Evolutionary conservation across 2,797 vertebrate genomes (phyloP).

Genomic region (Fistularia tabacaria): DNA sequence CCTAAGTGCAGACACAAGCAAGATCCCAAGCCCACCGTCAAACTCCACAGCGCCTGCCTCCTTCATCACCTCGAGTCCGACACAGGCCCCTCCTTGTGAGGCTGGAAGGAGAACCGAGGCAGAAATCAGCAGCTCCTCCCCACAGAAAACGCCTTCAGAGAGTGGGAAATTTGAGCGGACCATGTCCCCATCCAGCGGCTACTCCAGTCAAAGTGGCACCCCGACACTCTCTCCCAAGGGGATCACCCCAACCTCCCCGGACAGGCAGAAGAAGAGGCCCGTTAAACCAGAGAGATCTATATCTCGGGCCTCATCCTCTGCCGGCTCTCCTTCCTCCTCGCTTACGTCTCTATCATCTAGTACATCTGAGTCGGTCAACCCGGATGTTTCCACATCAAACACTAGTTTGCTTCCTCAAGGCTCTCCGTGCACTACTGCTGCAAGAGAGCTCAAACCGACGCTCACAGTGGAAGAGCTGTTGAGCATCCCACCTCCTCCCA

Average conservation of each 20-base stretch:
- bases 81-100: constrained; percentile 25
- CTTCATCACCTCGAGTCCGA: constrained; percentile 30
- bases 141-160: constrained; percentile 65
- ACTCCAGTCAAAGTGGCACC: constrained; percentile 96
- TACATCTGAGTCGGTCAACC: constrained; percentile 73
- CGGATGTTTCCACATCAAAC: constrained; percentile 53
- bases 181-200: constrained; percentile 95
- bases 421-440: constrained; percentile 21
- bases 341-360: constrained; percentile 85
- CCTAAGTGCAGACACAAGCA: constrained; percentile 39
- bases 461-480: constrained; percentile 61
- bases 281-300: constrained; percentile 81
- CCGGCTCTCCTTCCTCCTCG: constrained; percentile 82
- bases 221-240: constrained; percentile 86
- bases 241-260: constrained; percentile 75
- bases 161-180: constrained; percentile 85
- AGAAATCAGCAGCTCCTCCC: constrained; percentile 52
- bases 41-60: constrained; percentile 38
- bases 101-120: constrained; percentile 9
- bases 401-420: constrained; percentile 30
- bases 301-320: constrained; percentile 82
- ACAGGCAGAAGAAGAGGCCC: constrained; percentile 76
- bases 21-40: constrained; percentile 23
- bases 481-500: constrained; percentile 88
- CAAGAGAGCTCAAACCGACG: constrained; percentile 25